phyloP scores from a whole-genome alignment of 2,888 invertebrate species.

The Andrena flavipes region DNA sequence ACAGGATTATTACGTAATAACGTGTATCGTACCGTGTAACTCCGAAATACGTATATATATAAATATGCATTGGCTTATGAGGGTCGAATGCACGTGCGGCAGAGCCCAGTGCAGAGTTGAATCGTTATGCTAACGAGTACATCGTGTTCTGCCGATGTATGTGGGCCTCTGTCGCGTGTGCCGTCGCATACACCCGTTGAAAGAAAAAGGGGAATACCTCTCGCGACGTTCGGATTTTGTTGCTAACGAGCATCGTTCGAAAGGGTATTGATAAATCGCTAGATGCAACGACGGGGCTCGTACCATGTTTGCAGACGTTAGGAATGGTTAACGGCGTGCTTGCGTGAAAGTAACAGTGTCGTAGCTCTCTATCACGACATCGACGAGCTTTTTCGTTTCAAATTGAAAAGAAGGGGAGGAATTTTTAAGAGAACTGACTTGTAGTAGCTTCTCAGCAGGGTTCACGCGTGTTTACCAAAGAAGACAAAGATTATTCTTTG shows the following conservation, averaged over 20 bases:
- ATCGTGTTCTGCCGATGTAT: constrained; percentile 60
- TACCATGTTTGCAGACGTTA: neutral
- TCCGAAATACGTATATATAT: constrained; percentile 73
- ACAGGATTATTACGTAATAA: constrained; percentile 76
- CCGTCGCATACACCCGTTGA: neutral
- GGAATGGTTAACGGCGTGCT: neutral
- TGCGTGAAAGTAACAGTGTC: neutral
- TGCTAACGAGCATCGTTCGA: constrained; percentile 16
- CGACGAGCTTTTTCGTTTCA: too few species aligned
- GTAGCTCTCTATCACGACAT: neutral
- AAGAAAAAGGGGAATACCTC: constrained; percentile 26
- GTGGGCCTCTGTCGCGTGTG: constrained; percentile 22
- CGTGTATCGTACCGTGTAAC: constrained; percentile 66
- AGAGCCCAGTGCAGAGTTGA: constrained; percentile 59
- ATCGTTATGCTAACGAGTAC: constrained; percentile 73
- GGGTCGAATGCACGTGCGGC: constrained; percentile 64
- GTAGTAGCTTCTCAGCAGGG: too few species aligned
- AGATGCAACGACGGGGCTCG: neutral
- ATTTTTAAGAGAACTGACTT: too few species aligned
- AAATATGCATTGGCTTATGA: constrained; percentile 71
- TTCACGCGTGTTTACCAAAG: neutral
- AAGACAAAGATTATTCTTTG: too few species aligned
- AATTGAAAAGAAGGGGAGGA: too few species aligned
- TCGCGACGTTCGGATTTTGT: constrained; percentile 26
- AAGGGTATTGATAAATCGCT: neutral